Evolutionary conservation across 1,140 invertebrate species (phyloP), one percentile per base, ranked within the genome.

Genomic region (Epicauta chinensis): DNA sequence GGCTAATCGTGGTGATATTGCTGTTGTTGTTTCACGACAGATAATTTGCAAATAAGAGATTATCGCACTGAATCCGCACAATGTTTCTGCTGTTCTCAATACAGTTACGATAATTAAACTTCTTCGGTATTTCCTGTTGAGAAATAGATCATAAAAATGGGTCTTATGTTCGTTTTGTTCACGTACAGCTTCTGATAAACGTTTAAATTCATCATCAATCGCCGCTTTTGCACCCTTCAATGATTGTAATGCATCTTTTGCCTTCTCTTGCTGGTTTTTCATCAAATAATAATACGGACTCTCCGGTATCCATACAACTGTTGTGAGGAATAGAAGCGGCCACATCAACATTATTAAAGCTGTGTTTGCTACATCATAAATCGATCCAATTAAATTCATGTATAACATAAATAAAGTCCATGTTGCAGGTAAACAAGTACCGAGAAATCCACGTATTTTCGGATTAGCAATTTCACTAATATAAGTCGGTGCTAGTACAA

Each of bases 1-100:
- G 9, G 62, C 59, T 14, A 59, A 31, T 16, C 56, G 58, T 7
- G 62, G 51, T 1, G 65, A 58, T 10, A 67, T 53, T 15, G 39
- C 70, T 1, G 75, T 74, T 41, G 78, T 76, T 12, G 77, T 77
- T 16, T 75, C 76, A 42, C 56, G 52, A 53, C 91, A 80, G 55
- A 91, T 87, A 38, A 81, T 81, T 49, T 87, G 81, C 12, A 84
- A 77, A 61, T 89, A 89, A 29, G 83, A 82, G 57, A 83, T 81
- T 15, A 90, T 75, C 2, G 82, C 82, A 38, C 84, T 84, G 14
- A 87, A 81, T 1, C 87, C 84, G 48, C 80, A 84, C 23, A 89
- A 76, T 63, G 89, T 84, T 65, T 90, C 86, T 16, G 86, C 82
- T 5, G 83, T 73, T 63, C 85, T 84, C 45, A 89, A 70, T 11